These are phyloP conservation scores for Odontesthes bonariensis DNA, from an alignment of 2,113 vertebrate genomes.

Conservation along the genomic window DNA sequence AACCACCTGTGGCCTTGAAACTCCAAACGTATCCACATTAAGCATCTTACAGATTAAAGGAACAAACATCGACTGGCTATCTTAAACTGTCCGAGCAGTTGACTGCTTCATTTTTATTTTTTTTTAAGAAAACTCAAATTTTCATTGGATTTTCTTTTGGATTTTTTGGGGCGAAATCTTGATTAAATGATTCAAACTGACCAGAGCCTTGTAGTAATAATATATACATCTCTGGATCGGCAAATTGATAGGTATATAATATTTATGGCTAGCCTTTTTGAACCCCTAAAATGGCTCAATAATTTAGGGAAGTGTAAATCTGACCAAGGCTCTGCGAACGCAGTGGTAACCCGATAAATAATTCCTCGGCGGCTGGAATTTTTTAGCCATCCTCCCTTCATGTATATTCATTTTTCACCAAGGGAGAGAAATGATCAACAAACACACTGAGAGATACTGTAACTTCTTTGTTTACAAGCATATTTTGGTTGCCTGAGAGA, in stretches of 20 bases:
- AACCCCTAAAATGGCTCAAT: background rate
- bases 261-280: background rate
- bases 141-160: too few species aligned
- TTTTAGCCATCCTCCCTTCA: background rate
- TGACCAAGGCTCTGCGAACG: background rate
- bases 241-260: background rate
- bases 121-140: too few species aligned
- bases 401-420: background rate
- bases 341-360: background rate
- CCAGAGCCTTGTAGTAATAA: too few species aligned
- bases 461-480: slow-evolving; percentile 49
- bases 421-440: background rate
- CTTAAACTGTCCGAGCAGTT: too few species aligned
- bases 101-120: too few species aligned
- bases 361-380: background rate
- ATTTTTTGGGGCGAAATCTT: too few species aligned
- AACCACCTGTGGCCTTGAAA: too few species aligned
- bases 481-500: slow-evolving; percentile 27
- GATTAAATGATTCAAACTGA: too few species aligned
- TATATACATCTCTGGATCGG: background rate
- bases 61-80: too few species aligned
- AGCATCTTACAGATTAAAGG: too few species aligned
- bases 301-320: background rate
- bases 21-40: too few species aligned
- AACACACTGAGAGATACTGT: slow-evolving; percentile 19